phyloP scores from a whole-genome alignment of 2,888 invertebrate genomes.

The Drosophila yooni region DNA sequence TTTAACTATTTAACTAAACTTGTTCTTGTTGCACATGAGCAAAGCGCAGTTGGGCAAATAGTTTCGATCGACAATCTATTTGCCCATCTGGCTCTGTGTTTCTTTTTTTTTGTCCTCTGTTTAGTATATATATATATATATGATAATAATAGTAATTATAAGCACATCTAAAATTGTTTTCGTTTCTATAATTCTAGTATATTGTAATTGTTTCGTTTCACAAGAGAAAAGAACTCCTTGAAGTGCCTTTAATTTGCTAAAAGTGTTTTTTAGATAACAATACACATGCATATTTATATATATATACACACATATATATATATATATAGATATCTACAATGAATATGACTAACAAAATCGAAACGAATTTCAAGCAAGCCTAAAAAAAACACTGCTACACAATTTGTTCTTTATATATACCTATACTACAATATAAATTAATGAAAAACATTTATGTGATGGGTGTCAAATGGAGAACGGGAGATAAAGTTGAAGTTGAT shows the following conservation, averaged over 20 bases:
- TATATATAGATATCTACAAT: constrained; percentile 18
- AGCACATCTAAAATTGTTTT: constrained; percentile 46
- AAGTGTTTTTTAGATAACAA: constrained; percentile 71
- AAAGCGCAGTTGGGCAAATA: constrained; percentile 14
- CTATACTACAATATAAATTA: constrained; percentile 22
- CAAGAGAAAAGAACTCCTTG: constrained; percentile 64
- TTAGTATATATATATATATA: constrained; percentile 22
- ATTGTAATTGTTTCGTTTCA: constrained; percentile 64
- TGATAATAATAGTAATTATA: constrained; percentile 18
- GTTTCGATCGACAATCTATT: constrained; percentile 7
- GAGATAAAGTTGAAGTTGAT: constrained; percentile 1
- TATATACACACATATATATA: constrained; percentile 22
- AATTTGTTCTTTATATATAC: constrained; percentile 30
- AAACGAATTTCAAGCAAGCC: constrained; percentile 64
- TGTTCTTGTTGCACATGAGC: constrained; percentile 52
- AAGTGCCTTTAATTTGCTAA: constrained; percentile 80
- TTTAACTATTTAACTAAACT: constrained; percentile 42
- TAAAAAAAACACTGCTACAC: constrained; percentile 37
- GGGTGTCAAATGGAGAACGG: constrained; percentile 17
- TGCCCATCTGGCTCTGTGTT: constrained; percentile 7
- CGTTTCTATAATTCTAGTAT: constrained; percentile 49
- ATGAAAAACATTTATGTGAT: constrained; percentile 30
- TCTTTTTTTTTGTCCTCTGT: constrained; percentile 22
- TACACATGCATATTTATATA: constrained; percentile 27
- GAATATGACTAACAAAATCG: constrained; percentile 41